phyloP scores from a whole-genome alignment of 2,113 vertebrate species.

The Platysternon megacephalum region DNA sequence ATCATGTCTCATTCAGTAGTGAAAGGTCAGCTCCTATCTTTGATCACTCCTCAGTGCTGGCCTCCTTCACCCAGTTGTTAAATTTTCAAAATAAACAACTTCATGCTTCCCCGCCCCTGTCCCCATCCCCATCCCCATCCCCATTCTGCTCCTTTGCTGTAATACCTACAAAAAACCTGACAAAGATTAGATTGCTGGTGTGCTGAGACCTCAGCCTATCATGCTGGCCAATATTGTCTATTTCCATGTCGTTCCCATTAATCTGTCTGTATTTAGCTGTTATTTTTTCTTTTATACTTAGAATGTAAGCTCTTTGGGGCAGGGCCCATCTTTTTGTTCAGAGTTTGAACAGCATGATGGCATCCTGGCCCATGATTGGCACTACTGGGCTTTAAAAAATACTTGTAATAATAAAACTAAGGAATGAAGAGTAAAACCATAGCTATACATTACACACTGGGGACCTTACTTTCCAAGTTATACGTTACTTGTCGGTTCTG shows the following conservation, averaged over 20 bases:
- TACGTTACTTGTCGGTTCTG: background rate
- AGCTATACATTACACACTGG: rapidly evolving
- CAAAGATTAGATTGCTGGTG: background rate
- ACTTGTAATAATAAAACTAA: background rate
- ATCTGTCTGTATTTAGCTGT: background rate
- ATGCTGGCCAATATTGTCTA: background rate
- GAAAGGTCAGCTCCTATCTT: background rate
- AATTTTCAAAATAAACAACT: background rate
- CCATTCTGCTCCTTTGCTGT: background rate
- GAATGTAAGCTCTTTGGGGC: background rate
- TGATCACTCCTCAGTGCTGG: background rate
- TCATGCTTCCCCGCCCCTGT: background rate
- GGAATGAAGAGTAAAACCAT: background rate
- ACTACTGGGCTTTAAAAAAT: background rate
- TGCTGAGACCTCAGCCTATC: background rate
- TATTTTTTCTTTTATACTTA: background rate
- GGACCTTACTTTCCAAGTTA: background rate
- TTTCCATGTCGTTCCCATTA: background rate
- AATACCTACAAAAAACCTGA: background rate
- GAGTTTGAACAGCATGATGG: background rate
- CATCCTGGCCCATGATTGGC: background rate
- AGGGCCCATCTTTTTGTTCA: background rate
- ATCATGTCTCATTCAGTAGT: background rate
- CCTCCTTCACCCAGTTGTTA: background rate
- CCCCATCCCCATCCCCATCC: too few species aligned